Evolutionary conservation across 2,888 invertebrate species (phyloP).

Genomic region (Magallana nippona): DNA sequence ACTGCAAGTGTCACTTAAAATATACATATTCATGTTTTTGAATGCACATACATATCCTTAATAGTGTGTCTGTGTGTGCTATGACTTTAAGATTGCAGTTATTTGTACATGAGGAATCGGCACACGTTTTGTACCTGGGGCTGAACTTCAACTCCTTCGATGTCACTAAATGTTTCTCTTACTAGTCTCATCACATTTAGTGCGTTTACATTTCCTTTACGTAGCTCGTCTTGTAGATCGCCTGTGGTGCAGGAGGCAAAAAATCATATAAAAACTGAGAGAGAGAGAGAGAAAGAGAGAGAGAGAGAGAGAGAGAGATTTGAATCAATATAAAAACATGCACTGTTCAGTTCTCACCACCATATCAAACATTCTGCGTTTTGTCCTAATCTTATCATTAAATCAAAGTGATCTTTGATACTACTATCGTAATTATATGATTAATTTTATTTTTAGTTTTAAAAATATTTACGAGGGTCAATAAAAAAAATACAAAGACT

Average conservation of each 20-base stretch:
- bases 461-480: too few species aligned
- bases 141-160: constrained; percentile 17
- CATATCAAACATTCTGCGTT: too few species aligned
- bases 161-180: constrained; percentile 42
- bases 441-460: too few species aligned
- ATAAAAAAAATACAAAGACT: too few species aligned
- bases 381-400: too few species aligned
- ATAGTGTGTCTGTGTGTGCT: too few species aligned
- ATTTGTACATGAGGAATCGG: background rate
- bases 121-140: background rate
- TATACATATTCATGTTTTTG: background rate
- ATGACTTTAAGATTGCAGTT: too few species aligned
- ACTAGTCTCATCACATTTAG: constrained; percentile 42
- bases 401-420: too few species aligned
- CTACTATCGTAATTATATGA: too few species aligned
- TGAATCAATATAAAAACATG: background rate
- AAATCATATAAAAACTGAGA: background rate
- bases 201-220: constrained; percentile 41
- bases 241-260: constrained; percentile 5
- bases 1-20: too few species aligned
- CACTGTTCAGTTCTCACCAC: too few species aligned
- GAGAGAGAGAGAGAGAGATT: too few species aligned
- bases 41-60: background rate
- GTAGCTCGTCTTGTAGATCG: background rate
- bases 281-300: background rate